These are phyloP conservation scores for Lathronympha strigana DNA, from an alignment of 2,888 invertebrate genomes.

Conservation along the genomic window DNA sequence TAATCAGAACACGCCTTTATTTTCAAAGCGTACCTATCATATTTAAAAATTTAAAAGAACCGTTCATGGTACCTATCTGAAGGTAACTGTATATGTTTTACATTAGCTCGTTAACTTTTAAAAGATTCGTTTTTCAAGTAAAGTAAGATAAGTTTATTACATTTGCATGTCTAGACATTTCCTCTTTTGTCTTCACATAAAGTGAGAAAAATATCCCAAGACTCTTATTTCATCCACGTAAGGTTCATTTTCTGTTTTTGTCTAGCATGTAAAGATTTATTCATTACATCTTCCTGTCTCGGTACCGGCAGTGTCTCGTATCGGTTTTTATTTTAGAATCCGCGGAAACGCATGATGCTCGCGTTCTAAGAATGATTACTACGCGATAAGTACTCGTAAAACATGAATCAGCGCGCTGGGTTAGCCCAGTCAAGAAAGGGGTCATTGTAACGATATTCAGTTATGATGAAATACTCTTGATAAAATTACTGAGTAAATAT, in stretches of 20 bases:
- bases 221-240: background rate
- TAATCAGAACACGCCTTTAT: too few relatives aligned
- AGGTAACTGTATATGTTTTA: too few relatives aligned
- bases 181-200: slow-evolving; percentile 52
- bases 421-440: slow-evolving; percentile 6
- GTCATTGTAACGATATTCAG: background rate
- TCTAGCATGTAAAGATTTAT: background rate
- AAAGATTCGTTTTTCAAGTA: background rate
- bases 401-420: slow-evolving; percentile 53
- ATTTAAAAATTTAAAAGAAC: too few relatives aligned
- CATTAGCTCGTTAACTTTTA: slow-evolving; percentile 12
- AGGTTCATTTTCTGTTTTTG: background rate
- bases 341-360: slow-evolving; percentile 42
- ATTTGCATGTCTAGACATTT: slow-evolving; percentile 68
- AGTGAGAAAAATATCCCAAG: background rate
- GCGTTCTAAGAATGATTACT: slow-evolving; percentile 49
- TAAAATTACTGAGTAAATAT: background rate
- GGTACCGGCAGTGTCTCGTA: slow-evolving; percentile 64
- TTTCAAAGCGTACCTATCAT: too few relatives aligned
- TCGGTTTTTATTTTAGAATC: slow-evolving; percentile 45
- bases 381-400: slow-evolving; percentile 54
- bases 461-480: background rate
- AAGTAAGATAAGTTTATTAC: slow-evolving; percentile 26
- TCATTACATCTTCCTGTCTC: slow-evolving; percentile 57
- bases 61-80: too few relatives aligned